phyloP scores from a whole-genome alignment of 2,113 vertebrate species.

The Leptobrachium ailaonicum region DNA sequence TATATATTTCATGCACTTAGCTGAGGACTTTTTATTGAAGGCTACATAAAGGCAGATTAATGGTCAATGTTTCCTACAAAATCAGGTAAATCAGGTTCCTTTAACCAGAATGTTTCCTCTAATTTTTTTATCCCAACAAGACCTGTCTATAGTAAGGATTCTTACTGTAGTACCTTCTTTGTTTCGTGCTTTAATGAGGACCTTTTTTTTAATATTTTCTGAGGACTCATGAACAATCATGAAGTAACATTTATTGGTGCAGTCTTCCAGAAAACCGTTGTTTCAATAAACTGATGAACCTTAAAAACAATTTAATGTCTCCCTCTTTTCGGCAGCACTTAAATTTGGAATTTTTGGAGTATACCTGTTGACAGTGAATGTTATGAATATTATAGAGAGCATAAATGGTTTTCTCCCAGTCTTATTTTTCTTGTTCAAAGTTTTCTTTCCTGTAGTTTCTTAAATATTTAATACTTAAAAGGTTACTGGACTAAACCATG shows the following conservation, averaged over 20 bases:
- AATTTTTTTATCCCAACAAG: no score
- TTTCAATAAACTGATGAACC: no score
- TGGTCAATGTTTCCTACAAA: no score
- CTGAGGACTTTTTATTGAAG: no score
- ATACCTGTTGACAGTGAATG: background rate
- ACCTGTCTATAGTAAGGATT: no score
- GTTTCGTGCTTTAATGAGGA: background rate
- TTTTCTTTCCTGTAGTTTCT: no score
- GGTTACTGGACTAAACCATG: no score
- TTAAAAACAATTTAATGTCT: background rate
- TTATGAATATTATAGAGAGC: background rate
- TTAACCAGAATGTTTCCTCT: no score
- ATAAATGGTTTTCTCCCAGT: background rate
- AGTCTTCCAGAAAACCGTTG: background rate
- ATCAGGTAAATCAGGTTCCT: no score
- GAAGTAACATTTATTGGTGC: background rate
- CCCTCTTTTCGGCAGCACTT: background rate
- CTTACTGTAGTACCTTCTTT: background rate
- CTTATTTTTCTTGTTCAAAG: background rate
- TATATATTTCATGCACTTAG: no score
- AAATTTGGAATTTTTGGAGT: background rate
- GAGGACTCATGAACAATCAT: background rate
- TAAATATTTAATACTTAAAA: no score
- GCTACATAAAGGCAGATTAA: no score
- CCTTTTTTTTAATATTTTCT: background rate